Percentiles rank a stretch among this genome's conserved stretches.
Evolutionary conservation across 2,113 vertebrate species (phyloP).

Genomic region (Albula goreensis): DNA sequence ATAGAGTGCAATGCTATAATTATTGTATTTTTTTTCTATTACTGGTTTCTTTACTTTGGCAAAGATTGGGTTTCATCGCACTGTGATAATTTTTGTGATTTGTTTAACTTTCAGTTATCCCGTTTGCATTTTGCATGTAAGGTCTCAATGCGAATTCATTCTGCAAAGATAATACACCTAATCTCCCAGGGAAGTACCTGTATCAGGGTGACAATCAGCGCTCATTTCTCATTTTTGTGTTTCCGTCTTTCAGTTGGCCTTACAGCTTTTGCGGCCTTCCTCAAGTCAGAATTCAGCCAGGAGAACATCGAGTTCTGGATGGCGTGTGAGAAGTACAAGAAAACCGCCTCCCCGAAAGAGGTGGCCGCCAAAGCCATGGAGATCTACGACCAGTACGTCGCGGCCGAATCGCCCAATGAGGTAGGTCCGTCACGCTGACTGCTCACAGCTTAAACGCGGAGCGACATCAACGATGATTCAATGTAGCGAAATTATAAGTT

Average conservation of each 20-base stretch:
- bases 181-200: neutral
- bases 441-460: too few species aligned
- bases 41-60: too few species aligned
- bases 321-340: slow-evolving; percentile 87
- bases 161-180: neutral
- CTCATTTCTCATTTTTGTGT: slow-evolving; percentile 17
- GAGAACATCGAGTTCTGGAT: slow-evolving; percentile 92
- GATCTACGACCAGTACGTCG: slow-evolving; percentile 83
- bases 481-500: too few species aligned
- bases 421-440: slow-evolving; percentile 51
- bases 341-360: slow-evolving; percentile 65
- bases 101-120: too few species aligned
- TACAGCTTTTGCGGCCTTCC: slow-evolving; percentile 77
- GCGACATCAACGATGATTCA: too few species aligned
- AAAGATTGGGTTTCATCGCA: too few species aligned
- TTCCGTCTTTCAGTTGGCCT: slow-evolving; percentile 72
- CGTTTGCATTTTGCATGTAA: too few species aligned
- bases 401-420: slow-evolving; percentile 82
- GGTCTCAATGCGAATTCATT: neutral
- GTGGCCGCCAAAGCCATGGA: slow-evolving; percentile 75
- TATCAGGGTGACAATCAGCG: neutral
- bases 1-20: neutral
- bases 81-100: too few species aligned
- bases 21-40: too few species aligned
- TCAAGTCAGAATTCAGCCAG: slow-evolving; percentile 87